Conservation (phyloP, 2,888 invertebrate genomes). For the Poecilobothrus nobilitatus region DNA sequence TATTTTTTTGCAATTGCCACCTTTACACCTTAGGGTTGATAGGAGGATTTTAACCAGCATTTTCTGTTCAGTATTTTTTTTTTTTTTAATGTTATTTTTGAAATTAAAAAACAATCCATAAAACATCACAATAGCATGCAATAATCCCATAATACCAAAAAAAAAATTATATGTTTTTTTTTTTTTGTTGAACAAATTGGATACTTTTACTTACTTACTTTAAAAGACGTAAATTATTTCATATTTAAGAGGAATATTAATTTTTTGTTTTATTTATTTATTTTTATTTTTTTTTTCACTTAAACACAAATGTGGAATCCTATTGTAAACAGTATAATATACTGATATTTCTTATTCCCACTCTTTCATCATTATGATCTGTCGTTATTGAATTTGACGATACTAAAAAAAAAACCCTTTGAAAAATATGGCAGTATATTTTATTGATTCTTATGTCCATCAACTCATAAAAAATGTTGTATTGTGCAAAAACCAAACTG, state of each 20-base stretch:
- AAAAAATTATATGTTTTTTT: not conserved
- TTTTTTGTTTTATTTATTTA: not conserved
- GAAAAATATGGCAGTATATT: not conserved
- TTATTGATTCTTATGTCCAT: conserved; percentile 1
- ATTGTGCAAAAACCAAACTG: too few relatives aligned
- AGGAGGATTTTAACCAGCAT: too few relatives aligned
- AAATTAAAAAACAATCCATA: not conserved
- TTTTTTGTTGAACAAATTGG: not conserved
- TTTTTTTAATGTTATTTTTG: not conserved
- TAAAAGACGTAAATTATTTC: conserved; percentile 1
- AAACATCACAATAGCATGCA: not conserved
- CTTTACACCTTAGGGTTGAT: too few relatives aligned
- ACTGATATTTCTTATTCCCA: too few relatives aligned
- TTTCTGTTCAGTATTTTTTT: too few relatives aligned
- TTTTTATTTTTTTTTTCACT: not conserved
- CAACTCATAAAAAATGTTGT: not conserved
- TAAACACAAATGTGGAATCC: too few relatives aligned
- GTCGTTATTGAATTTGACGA: too few relatives aligned
- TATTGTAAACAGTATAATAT: too few relatives aligned
- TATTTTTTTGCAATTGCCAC: too few relatives aligned
- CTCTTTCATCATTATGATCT: too few relatives aligned
- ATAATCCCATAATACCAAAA: too few relatives aligned
- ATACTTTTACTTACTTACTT: not conserved
- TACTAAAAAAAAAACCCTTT: too few relatives aligned
- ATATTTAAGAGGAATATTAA: not conserved